Evolutionary conservation across 92 coral and sea anemone genomes (phyloP), one percentile per base, ranked within the genome.

Genomic region (Galaxea fascicularis): DNA sequence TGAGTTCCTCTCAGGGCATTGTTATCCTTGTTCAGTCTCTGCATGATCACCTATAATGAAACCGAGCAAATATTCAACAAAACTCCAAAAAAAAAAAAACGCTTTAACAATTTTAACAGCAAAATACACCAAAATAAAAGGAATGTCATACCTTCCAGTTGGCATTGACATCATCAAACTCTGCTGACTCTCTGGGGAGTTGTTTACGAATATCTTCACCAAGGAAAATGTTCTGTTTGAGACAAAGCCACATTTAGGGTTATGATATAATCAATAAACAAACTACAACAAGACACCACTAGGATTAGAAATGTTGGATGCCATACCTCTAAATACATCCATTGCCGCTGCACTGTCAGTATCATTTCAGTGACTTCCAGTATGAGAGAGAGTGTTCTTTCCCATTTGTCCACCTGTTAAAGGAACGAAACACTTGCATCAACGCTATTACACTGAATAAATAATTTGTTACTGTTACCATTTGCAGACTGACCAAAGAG

Each of bases 121-220:
- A 28, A 8, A 56, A 6, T 16, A 53, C 13, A 13, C 17, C 18
- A 53, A 71, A 49, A 0, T 51, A 35, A 1, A 49, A 17, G 5
- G 16, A 25, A 1, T 24, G 45, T 13, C 21, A 3, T 24, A 97
- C 99, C 97, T 97, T 97, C 99, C 99, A 97, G 87, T 97, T 94
- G 20, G 90, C 92, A 57, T 97, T 97, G 31, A 97, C 99, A 46
- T 93, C 98, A 65, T 97, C 99, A 86, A 97, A 97, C 85, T 97
- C 99, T 22, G 99, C 99, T 7, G 99, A 97, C 83, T 97, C 99
- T 69, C 98, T 87, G 12, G 99, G 99, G 53, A 97, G 92, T 69
- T 97, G 99, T 63, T 97, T 97, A 31, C 99, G 95, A 65, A 97
- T 97, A 79, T 97, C 99, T 82, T 97, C 99, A n/a, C 99, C 99